phyloP scores from a whole-genome alignment of 2,113 vertebrate genomes.

The Eolophus roseicapilla region DNA sequence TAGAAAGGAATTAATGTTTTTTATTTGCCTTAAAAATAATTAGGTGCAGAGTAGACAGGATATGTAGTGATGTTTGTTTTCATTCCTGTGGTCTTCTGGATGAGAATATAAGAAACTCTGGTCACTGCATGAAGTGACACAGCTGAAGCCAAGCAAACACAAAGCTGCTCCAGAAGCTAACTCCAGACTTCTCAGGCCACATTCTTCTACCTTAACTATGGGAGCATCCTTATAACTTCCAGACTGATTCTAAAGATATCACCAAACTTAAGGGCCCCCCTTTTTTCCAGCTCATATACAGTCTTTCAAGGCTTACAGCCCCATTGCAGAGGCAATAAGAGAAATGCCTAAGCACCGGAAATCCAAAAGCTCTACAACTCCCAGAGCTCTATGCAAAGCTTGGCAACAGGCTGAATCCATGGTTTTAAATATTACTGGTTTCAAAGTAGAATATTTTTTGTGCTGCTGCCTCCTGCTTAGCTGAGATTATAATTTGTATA shows the following conservation, averaged over 20 bases:
- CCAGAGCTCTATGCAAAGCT: background rate
- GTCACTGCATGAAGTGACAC: background rate
- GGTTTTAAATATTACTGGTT: background rate
- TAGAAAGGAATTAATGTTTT: background rate
- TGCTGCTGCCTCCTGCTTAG: background rate
- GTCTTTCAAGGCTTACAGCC: background rate
- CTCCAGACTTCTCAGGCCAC: background rate
- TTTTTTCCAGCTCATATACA: background rate
- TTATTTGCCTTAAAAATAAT: background rate
- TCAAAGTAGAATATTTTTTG: background rate
- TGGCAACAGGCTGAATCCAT: background rate
- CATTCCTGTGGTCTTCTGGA: background rate
- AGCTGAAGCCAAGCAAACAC: background rate
- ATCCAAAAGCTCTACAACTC: background rate
- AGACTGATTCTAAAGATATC: background rate
- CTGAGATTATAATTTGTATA: background rate
- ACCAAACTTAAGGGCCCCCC: background rate
- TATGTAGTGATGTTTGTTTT: background rate
- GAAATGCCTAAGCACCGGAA: background rate
- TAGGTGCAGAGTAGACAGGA: background rate
- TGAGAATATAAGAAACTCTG: accelerated
- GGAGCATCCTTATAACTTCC: background rate
- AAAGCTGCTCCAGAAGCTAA: background rate
- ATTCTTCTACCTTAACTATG: background rate
- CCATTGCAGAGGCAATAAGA: background rate